phyloP scores from a whole-genome alignment of 35 echinoderm and acorn worm genomes.

The Apostichopus japonicus region DNA sequence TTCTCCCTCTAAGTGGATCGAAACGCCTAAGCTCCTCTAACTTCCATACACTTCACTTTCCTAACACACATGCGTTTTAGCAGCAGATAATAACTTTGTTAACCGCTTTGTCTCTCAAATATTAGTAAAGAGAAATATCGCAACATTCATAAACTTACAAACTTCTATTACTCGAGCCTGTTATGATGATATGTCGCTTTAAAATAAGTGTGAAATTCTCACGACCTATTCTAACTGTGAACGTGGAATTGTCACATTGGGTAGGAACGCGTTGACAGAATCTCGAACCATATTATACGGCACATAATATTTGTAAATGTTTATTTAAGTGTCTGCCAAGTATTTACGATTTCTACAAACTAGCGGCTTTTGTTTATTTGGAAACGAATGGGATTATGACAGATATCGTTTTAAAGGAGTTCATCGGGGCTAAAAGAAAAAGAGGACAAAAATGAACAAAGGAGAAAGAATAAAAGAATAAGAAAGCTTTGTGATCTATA shows the following conservation, averaged over 20 bases:
- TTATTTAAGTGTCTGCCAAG: conserved; percentile 42
- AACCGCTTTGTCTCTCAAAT: too few relatives aligned
- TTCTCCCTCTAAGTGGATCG: too few relatives aligned
- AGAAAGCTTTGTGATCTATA: too few relatives aligned
- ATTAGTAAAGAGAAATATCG: too few relatives aligned
- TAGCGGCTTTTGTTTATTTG: conserved; percentile 34
- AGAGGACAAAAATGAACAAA: too few relatives aligned
- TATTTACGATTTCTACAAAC: conserved; percentile 44
- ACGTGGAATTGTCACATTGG: conserved; percentile 3
- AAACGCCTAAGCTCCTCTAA: too few relatives aligned
- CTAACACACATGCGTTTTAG: too few relatives aligned
- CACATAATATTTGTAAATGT: conserved; percentile 47
- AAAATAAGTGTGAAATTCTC: not conserved
- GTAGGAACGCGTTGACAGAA: not conserved
- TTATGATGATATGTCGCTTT: not conserved
- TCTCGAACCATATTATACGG: not conserved
- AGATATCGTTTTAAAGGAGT: not conserved
- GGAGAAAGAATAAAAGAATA: too few relatives aligned
- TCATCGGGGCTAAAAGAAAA: not conserved
- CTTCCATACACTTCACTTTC: too few relatives aligned
- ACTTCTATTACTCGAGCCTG: too few relatives aligned
- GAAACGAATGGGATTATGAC: conserved; percentile 8
- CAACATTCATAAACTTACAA: too few relatives aligned
- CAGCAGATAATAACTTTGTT: too few relatives aligned
- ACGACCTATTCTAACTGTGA: not conserved